Base-by-base conservation (phyloP, 2,113 vertebrate genomes). In the Saccopteryx bilineata region DNA sequence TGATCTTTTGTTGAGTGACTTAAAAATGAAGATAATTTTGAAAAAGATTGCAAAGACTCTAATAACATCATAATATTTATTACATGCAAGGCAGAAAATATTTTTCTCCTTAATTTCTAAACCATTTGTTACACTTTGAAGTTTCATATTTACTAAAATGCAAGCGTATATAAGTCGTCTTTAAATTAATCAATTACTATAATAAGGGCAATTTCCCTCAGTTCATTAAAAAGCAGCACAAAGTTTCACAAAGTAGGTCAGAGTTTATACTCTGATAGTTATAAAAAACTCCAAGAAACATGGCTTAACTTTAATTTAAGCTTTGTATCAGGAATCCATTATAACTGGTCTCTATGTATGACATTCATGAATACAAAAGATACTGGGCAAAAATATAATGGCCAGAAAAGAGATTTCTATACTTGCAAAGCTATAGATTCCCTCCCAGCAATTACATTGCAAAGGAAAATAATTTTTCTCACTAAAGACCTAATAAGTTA, bases 391-490 rank as follows among this genome's bases (percentile, higher is more conserved):
- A 96, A 85, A 68, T 46, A 48, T 58, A 63, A 33, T 60, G 52
- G 58, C 60, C 28, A 68, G 76, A 72, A 31, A 81, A 81, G 63
- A 93, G 21, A 87, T 68, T 87, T 90, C 85, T 65, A 66, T 12
- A 95, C 31, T 93, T 87, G 86, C 4, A 72, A 80, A 74, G 24
- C 21, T 78, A 54, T 8, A 66, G 39, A 93, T 66, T 93, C 46
- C 18, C 13, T 93, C 72, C 39, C 39, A 92, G 31, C 78, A 82
- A 94, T 2, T 83, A 7, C 58, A 79, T 2, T 83, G 23, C 56
- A 95, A 92, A 96, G 19, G n/a, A 28, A 86, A 90, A 76, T 17
- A 80, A 39, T n/a, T 84, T 91, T 96, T 92, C 85, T 95, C 94
- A 21, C 46, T 66, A 90, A 93, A 92, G 48, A 14, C 52, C 56